Evolutionary conservation across 2,888 invertebrate genomes (phyloP), one percentile per base, ranked within the genome.

Genomic region (Melangyna quadrimaculata): DNA sequence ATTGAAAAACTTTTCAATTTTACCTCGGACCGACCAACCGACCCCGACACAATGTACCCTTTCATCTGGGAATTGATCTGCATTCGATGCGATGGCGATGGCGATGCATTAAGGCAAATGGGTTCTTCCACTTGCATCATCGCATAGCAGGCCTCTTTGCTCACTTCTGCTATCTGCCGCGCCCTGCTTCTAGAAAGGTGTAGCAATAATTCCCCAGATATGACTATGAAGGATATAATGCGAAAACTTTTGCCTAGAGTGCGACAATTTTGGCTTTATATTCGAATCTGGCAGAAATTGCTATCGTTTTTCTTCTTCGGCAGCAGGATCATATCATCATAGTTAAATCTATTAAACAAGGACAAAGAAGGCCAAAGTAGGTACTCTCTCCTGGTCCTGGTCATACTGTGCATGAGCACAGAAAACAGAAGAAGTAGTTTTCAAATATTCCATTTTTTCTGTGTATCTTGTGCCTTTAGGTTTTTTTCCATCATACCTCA

Each of bases 1-100:
- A 84, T 77, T 40, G 75, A 40, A 75, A 84, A 84, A 84, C 75
- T 84, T 84, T 84, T 72, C 84, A 79, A 79, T 79, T 71, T 84
- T 71, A 79, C 84, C 55, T 72, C 79, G 61, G 40, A 63, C 61
- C 55, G 17, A 19, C n/a, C 19, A n/a, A n/a, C 35, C 43, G 19
- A 32, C 59, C 8, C 45, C 22, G 12, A 12, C 22, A 53, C 61
- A 27, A 43, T 83, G 79, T 63, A 75, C 67, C 7, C 79, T 75
- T 77, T 67, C 75, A 53, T 77, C 73, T 51, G 63, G 17, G 65
- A 78, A 81, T 86, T 78, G 86, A 86, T 86, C 86, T 80, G 80
- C 77, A 78, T 86, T 86, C 86, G 78, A 81, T 65, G 45, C 45
- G 29, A 65, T 40, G 45, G 45, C 45, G 29, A 65, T 40, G 45